Conservation (phyloP, 2,797 vertebrate species). For the Urosaurus nigricauda region DNA sequence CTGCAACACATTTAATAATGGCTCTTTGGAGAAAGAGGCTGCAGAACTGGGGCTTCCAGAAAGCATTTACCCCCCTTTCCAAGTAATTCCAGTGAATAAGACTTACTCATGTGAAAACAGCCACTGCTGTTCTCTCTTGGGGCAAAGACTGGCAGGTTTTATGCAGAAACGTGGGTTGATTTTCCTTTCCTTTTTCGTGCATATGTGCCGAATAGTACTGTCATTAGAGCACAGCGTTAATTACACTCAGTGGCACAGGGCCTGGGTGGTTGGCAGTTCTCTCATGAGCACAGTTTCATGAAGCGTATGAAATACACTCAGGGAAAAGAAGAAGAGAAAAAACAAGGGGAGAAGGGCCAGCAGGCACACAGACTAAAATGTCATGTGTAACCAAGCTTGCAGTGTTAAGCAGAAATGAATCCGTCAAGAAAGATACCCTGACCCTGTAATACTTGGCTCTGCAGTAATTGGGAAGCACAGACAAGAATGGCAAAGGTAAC, state of each 20-base stretch:
- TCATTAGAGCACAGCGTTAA: constrained; percentile 24
- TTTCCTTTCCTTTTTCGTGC: neutral
- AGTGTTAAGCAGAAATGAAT: neutral
- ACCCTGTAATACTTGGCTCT: neutral
- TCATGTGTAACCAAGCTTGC: constrained; percentile 31
- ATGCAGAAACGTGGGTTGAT: neutral
- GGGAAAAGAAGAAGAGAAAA: neutral
- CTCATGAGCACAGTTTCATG: neutral
- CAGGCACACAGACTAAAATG: accelerated
- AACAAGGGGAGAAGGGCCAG: neutral
- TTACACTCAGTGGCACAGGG: neutral
- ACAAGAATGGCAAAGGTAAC: neutral
- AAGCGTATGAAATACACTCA: neutral
- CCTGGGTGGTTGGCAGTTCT: neutral
- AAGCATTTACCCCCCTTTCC: constrained; percentile 30
- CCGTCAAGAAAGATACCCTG: neutral
- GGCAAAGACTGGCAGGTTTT: constrained; percentile 29
- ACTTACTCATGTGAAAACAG: constrained; percentile 21
- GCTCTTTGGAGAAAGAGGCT: neutral
- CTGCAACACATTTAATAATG: neutral
- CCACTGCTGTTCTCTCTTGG: neutral
- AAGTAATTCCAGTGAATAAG: neutral
- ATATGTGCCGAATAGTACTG: neutral
- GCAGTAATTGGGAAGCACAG: neutral
- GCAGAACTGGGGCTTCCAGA: neutral